Conservation (phyloP, 2,888 invertebrate genomes). For the Zele albiditarsus region DNA sequence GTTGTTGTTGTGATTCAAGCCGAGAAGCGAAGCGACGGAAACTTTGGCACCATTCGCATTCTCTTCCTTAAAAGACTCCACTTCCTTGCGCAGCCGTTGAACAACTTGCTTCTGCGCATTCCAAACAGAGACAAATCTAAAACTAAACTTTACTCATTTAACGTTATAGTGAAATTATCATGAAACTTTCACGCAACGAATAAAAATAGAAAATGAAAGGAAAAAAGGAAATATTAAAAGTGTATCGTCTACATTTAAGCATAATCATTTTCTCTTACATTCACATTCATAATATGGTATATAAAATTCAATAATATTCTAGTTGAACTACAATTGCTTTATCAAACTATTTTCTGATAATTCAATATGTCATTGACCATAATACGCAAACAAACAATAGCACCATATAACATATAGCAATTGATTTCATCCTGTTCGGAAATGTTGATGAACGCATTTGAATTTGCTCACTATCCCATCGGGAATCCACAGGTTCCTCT, state of each 20-base stretch:
- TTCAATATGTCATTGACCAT: too few species aligned
- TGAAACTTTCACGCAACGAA: slow-evolving; percentile 12
- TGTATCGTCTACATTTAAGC: neutral
- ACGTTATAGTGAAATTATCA: slow-evolving; percentile 16
- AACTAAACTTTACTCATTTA: slow-evolving; percentile 51
- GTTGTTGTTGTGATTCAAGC: slow-evolving; percentile 66
- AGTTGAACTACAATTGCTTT: too few species aligned
- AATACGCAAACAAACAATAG: too few species aligned
- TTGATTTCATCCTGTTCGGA: slow-evolving; percentile 31
- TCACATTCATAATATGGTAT: neutral
- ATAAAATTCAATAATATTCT: neutral
- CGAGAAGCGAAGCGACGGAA: slow-evolving; percentile 63
- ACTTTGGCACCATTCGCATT: slow-evolving; percentile 65
- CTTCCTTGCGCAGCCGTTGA: slow-evolving; percentile 76
- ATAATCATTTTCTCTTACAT: neutral
- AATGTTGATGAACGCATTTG: slow-evolving; percentile 17
- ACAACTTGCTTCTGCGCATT: slow-evolving; percentile 76
- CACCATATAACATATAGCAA: neutral
- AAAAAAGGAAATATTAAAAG: neutral
- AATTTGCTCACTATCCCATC: slow-evolving; percentile 19
- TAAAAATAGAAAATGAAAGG: neutral
- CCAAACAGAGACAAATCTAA: slow-evolving; percentile 37
- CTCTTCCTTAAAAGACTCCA: slow-evolving; percentile 75
- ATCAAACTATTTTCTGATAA: too few species aligned
- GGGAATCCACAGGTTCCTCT: slow-evolving; percentile 52